Base-by-base conservation (phyloP, 2,888 invertebrate species). In the Epirrhoe tristata region DNA sequence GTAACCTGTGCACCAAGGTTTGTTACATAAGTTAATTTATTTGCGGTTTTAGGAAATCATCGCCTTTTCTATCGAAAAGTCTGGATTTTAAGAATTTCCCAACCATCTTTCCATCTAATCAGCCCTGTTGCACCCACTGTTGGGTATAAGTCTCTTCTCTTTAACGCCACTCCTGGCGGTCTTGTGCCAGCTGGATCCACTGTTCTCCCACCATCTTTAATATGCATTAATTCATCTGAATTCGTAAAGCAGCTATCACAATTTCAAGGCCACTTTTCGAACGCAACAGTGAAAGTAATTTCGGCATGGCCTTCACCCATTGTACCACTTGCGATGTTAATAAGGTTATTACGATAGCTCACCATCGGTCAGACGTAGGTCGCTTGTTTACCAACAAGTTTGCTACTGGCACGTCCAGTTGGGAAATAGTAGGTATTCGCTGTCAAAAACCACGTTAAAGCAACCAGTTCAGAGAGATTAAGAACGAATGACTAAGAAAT, bases 301-400 rank as follows among this genome's bases (percentile, higher is more conserved):
- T 85, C 79, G 81, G 78, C 69, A 74, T 80, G 89, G 89, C 90
- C 90, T 90, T 90, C 88, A 88, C 87, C 88, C 76, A 80, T 72
- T 84, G 83, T 73, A 75, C 79, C 74, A 83, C 75, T 80, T 77
- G 70, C 69, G 63, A 39, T 71, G 70, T 77, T 77, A 72, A 71
- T 74, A 72, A 66, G 67, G 75, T 77, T 57, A 61, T 64, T 77
- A 75, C 80, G 76, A 77, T 78, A 79, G 61, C 68, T 72, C 76
- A 72, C 73, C 74, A 75, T 70, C 72, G 66, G 66, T 61, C 58
- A 60, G 39, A 34, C 17, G 55, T 58, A 24, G 68, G 54, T 61
- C 59, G 60, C 32, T 67, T 69, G 68, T 71, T 70, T 67, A 72
- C 66, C 58, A 67, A 74, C 67, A 71, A 58, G 56, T 53, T 63